Percentiles rank a stretch among this genome's conserved stretches.
These are phyloP conservation scores for Furcifer pardalis DNA, from an alignment of 2,797 vertebrate species.

Conservation along the genomic window DNA sequence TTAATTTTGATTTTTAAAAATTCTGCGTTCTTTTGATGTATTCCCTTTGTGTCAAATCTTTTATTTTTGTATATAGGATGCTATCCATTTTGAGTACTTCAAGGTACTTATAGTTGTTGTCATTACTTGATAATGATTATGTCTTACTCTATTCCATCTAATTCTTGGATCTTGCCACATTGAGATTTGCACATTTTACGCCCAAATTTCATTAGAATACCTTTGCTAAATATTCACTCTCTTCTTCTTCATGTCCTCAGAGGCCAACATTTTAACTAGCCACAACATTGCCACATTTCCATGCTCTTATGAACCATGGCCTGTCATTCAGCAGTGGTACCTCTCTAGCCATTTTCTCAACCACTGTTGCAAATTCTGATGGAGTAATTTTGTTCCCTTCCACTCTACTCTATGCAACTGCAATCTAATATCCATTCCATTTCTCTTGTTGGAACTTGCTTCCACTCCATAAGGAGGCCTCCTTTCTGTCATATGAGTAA, in stretches of 20 bases:
- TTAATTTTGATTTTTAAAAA: too few species aligned
- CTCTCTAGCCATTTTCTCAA: neutral
- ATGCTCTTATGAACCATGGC: neutral
- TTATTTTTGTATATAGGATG: too few species aligned
- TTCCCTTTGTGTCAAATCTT: too few species aligned
- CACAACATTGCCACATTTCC: neutral
- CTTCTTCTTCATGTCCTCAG: neutral
- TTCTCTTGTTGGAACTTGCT: constrained; percentile 26
- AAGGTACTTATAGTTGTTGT: too few species aligned
- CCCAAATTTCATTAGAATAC: too few species aligned
- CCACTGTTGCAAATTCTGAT: neutral
- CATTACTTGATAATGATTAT: too few species aligned
- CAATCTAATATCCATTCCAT: neutral
- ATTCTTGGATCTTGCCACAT: too few species aligned
- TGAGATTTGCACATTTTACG: too few species aligned
- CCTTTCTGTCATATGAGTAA: neutral
- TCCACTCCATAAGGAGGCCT: neutral
- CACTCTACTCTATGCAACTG: neutral
- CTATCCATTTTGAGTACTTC: too few species aligned
- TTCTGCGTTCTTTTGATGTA: too few species aligned
- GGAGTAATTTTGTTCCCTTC: neutral
- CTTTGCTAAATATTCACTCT: too few species aligned
- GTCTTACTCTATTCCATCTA: too few species aligned
- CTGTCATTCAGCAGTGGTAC: neutral
- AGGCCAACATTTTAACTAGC: neutral